A percentile compares a stretch with the other conserved stretches of the same genome.
phyloP scores from a whole-genome alignment of 2,797 vertebrate species.

The Monodelphis domestica region DNA sequence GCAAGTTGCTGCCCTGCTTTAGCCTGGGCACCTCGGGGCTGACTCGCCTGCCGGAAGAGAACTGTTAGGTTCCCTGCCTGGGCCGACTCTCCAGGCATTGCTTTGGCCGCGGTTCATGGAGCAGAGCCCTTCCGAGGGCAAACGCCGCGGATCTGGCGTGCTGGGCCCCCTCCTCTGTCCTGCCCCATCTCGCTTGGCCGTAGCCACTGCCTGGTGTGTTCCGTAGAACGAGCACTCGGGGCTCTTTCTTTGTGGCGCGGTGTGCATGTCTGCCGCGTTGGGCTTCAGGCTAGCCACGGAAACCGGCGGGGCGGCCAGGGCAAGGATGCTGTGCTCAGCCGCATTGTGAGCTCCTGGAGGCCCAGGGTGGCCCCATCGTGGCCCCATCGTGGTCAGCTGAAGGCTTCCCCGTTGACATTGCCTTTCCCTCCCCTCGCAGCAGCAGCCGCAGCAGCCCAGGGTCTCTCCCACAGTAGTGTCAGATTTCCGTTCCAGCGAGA shows the following conservation, averaged over 20 bases:
- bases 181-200: slow-evolving; percentile 75
- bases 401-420: slow-evolving; percentile 47
- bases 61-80: slow-evolving; percentile 39
- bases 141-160: slow-evolving; percentile 56
- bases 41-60: slow-evolving; percentile 64
- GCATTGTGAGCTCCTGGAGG: slow-evolving; percentile 20
- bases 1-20: slow-evolving; percentile 70
- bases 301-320: slow-evolving; percentile 78
- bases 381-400: no score
- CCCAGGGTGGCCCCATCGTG: not conserved
- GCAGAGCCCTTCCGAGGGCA: slow-evolving; percentile 71
- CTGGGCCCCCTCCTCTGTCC: slow-evolving; percentile 65
- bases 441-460: slow-evolving; percentile 31
- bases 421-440: slow-evolving; percentile 32
- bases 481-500: slow-evolving; percentile 41
- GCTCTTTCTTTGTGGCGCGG: slow-evolving; percentile 78
- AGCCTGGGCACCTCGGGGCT: slow-evolving; percentile 56
- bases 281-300: slow-evolving; percentile 79
- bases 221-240: slow-evolving; percentile 77
- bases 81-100: no score
- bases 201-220: slow-evolving; percentile 76
- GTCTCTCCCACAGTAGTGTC: slow-evolving; percentile 24
- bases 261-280: slow-evolving; percentile 78
- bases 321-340: slow-evolving; percentile 58
- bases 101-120: slow-evolving; percentile 77